Evolutionary conservation across 2,888 invertebrate genomes (phyloP).

Genomic region (Spisula subtruncata): DNA sequence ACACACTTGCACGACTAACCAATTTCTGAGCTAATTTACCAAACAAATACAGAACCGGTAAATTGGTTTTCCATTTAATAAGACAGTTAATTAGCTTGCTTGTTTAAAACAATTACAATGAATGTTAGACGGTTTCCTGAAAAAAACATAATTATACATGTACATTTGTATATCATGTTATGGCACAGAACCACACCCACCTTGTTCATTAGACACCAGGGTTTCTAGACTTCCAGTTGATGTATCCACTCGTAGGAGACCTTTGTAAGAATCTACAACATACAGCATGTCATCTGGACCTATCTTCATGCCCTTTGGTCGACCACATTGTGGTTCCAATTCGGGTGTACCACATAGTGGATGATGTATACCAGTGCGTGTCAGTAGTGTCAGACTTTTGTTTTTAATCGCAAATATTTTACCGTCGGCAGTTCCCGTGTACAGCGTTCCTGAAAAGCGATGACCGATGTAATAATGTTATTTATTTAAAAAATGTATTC

Average conservation of each 20-base stretch:
- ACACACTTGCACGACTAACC: too few species aligned
- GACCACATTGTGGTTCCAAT: conserved; percentile 78
- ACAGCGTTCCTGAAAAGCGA: conserved; percentile 73
- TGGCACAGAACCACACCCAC: conserved; percentile 38
- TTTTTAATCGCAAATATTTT: conserved; percentile 74
- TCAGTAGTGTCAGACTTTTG: conserved; percentile 61
- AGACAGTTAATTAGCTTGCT: too few species aligned
- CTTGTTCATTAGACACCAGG: conserved; percentile 70
- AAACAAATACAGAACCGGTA: too few species aligned
- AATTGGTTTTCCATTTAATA: too few species aligned
- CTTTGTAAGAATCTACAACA: conserved; percentile 78
- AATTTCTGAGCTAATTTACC: too few species aligned
- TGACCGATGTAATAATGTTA: neutral
- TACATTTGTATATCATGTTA: too few species aligned
- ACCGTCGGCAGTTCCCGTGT: conserved; percentile 79
- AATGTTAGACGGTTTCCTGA: too few species aligned
- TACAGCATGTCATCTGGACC: conserved; percentile 71
- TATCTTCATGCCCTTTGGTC: conserved; percentile 81
- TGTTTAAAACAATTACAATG: too few species aligned
- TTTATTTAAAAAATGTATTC: too few species aligned
- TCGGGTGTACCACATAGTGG: conserved; percentile 71
- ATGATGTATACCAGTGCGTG: conserved; percentile 66
- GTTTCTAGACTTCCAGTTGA: conserved; percentile 62
- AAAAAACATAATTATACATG: too few species aligned
- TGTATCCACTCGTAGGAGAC: conserved; percentile 72